Base-by-base conservation (phyloP, 1,140 invertebrate species). In the Drosophila pseudoobscura region DNA sequence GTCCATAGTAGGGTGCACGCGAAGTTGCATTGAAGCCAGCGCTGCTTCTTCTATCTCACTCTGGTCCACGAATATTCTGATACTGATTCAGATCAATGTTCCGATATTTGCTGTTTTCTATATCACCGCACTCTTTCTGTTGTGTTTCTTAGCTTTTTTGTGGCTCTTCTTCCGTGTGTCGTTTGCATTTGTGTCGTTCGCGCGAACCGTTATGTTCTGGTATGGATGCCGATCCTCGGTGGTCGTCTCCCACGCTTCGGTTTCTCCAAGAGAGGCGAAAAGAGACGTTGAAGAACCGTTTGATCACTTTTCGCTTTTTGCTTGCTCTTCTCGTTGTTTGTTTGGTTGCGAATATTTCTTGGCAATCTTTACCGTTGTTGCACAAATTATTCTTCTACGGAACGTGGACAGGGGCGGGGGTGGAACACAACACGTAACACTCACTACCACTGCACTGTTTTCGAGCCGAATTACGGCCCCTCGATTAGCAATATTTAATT, bases 1-100 rank as follows among this genome's bases (percentile, higher is more conserved):
- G 76, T 90, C 89, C 89, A 90, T 90, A 74, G 74, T 90, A 59
- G 88, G 82, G 55, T 87, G 82, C 74, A 87, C 79, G 60, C 87
- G 75, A 43, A 90, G 83, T 90, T 90, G 89, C 89, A 90, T 90
- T 89, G 79, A 70, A 39, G 65, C 71, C 46, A 57, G 49, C 69
- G 49, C 45, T 52, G 24, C 24, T 57, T 58, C 9, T 51, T 24
- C 54, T 31, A 15, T 43, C 13, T 22, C 49, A 52, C 17, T 26
- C 26, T 15, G 49, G 39, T 41, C 31, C 11, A 49, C 58, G 26
- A 26, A 70, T 44, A 58, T 35, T 62, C 41, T 54, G 61, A 58
- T 63, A 78, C 69, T 55, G 60, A 26, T 26, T 26, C 49, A 52
- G 45, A 66, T 78, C 35, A 64, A 56, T 58, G 47, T 22, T 55